phyloP scores from a whole-genome alignment of 2,797 vertebrate species.

The Loriculus beryllinus region DNA sequence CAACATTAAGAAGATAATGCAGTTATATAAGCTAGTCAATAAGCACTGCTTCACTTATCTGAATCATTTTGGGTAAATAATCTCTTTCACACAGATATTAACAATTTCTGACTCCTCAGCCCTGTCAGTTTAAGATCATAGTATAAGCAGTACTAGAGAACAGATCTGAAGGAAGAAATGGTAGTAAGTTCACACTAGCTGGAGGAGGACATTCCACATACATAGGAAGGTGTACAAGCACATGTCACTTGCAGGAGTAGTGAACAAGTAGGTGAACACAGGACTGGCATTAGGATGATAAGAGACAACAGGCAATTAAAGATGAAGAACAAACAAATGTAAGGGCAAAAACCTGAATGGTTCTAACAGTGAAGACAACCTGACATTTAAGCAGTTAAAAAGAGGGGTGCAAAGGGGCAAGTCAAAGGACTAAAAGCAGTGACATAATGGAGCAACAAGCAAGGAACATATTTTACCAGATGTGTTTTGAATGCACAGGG shows the following conservation, averaged over 20 bases:
- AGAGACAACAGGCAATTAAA: neutral
- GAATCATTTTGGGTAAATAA: neutral
- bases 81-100: neutral
- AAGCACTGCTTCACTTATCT: neutral
- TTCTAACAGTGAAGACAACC: neutral
- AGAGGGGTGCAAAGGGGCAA: neutral
- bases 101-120: neutral
- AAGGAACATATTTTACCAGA: conserved; percentile 61
- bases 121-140: neutral
- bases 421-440: conserved; percentile 20
- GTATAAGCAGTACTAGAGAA: neutral
- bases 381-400: neutral
- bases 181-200: neutral
- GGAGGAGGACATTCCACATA: neutral
- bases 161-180: neutral
- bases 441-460: neutral
- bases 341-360: neutral
- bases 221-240: neutral
- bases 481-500: conserved; percentile 54
- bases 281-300: neutral
- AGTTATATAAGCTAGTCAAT: neutral
- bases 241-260: neutral
- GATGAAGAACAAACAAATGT: neutral
- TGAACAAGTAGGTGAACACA: neutral
- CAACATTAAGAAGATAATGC: neutral